phyloP scores from a whole-genome alignment of 2,113 vertebrate species.

The Nothobranchius kuhntae region DNA sequence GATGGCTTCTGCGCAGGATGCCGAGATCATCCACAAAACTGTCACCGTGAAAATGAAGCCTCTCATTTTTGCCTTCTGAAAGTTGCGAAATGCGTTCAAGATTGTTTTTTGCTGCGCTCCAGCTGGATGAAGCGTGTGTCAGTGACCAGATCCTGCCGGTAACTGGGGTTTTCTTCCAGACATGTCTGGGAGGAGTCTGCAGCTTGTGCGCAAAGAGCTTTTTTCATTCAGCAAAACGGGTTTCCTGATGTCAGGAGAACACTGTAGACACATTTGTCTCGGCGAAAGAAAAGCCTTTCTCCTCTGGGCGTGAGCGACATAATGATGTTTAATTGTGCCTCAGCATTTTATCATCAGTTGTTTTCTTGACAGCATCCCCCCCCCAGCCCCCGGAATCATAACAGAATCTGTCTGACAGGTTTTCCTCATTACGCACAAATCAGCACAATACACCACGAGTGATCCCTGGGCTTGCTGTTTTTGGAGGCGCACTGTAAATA shows the following conservation, averaged over 20 bases:
- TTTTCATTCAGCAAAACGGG: slow-evolving; percentile 33
- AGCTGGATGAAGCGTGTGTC: slow-evolving; percentile 37
- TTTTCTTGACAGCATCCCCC: slow-evolving; percentile 29
- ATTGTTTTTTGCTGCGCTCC: slow-evolving; percentile 7
- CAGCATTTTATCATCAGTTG: slow-evolving; percentile 40
- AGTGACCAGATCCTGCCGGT: slow-evolving; percentile 38
- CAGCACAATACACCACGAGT: slow-evolving; percentile 48
- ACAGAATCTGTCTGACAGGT: slow-evolving; percentile 48
- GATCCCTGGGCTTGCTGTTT: slow-evolving; percentile 36
- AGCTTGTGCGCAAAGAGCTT: slow-evolving; percentile 23
- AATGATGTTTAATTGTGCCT: slow-evolving; percentile 46
- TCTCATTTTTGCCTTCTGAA: slow-evolving; percentile 50
- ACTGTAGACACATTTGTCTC: slow-evolving; percentile 16
- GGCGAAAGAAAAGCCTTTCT: slow-evolving; percentile 4
- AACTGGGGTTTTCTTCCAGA: slow-evolving; percentile 62
- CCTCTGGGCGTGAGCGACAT: slow-evolving; percentile 13
- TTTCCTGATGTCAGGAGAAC: slow-evolving; percentile 45
- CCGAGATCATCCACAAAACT: slow-evolving; percentile 67
- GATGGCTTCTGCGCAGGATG: slow-evolving; percentile 79
- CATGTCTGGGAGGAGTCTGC: slow-evolving; percentile 72
- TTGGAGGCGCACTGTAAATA: slow-evolving; percentile 45
- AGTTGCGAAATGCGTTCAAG: slow-evolving; percentile 13
- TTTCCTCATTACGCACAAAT: slow-evolving; percentile 56
- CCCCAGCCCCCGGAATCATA: slow-evolving; percentile 36
- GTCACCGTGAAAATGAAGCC: slow-evolving; percentile 34